Evolutionary conservation across 2,797 vertebrate genomes (phyloP), one percentile per base, ranked within the genome.

Genomic region (Sebastes diploproa): DNA sequence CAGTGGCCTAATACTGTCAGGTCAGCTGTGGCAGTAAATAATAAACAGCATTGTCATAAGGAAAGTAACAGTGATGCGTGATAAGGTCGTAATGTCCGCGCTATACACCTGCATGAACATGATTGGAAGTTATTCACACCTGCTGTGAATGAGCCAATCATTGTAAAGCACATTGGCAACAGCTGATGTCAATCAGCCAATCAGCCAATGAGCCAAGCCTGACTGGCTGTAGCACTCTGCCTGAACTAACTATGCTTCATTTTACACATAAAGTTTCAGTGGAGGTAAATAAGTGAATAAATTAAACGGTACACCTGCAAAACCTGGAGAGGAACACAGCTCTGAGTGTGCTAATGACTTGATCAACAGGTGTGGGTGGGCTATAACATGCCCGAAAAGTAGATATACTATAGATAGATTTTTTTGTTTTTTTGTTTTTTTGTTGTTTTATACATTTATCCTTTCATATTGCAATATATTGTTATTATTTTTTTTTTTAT

Each of bases 211-310:
- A 71, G 54, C 42, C 46, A 69, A 13, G 22, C 16, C 6, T 18
- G 18, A 3, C 1, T 7, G 10, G 2, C 7, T 3, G 11, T 7
- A 34, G 13, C 4, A 12, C 4, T 22, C n/a, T 18, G 3, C 7
- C 2, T 59, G 23, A 38, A 46, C 42, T 46, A 18, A 46, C 42
- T 46, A 18, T 46, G 16, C 42, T 46, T 46, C 1, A 8, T 7
- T 46, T 46, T 46, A 18, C 16, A 38, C 5, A 4, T 0, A 22
- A 29, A 60, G 56, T 46, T 42, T n/a, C 63, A 25, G 6, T 25
- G 9, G 16, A 60, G 22, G 10, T 25, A 12, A 25, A 36, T 23
- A 25, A 22, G 2, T 42, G 3, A 34, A 61, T 62, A 12, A 55
- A 55, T 32, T 38, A 63, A 70, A 70, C 0, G 4, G 36, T 29